Conservation (phyloP, 2,113 vertebrate species). For the Clinocottus analis region DNA sequence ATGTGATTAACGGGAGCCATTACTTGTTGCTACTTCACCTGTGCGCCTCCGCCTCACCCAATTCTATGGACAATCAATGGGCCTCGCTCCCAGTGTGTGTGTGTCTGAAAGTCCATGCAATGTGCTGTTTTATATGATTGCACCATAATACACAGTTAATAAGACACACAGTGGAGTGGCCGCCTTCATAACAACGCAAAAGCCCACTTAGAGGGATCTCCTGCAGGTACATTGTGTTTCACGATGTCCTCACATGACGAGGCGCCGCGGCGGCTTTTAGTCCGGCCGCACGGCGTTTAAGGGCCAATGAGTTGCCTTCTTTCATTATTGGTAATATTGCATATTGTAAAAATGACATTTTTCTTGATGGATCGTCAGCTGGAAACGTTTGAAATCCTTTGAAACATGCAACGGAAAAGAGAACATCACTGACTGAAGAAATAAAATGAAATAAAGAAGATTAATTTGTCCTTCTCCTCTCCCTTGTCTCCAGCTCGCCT, state of each 20-base stretch:
- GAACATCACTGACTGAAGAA: background rate
- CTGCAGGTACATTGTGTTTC: conserved; percentile 48
- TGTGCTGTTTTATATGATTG: conserved; percentile 24
- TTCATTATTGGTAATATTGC: conserved; percentile 24
- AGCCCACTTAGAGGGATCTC: background rate
- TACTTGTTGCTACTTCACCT: conserved; percentile 19
- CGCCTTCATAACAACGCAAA: background rate
- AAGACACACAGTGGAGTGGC: background rate
- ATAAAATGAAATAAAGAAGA: background rate
- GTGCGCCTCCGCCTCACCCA: background rate
- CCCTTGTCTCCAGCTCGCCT: background rate
- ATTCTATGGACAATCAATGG: conserved; percentile 20
- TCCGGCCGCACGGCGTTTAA: too few relatives aligned
- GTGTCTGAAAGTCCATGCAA: background rate
- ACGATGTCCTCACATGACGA: conserved; percentile 25
- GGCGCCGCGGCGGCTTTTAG: conserved; percentile 15
- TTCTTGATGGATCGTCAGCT: background rate
- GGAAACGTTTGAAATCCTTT: background rate
- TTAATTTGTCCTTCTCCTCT: background rate
- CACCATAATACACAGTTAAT: background rate
- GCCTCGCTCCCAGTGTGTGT: background rate
- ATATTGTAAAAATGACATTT: conserved; percentile 10
- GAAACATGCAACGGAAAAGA: background rate
- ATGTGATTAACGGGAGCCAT: conserved; percentile 39
- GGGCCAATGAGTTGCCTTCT: conserved; percentile 18